phyloP scores from a whole-genome alignment of 1,140 invertebrate species.

The Heliconius hewitsoni region DNA sequence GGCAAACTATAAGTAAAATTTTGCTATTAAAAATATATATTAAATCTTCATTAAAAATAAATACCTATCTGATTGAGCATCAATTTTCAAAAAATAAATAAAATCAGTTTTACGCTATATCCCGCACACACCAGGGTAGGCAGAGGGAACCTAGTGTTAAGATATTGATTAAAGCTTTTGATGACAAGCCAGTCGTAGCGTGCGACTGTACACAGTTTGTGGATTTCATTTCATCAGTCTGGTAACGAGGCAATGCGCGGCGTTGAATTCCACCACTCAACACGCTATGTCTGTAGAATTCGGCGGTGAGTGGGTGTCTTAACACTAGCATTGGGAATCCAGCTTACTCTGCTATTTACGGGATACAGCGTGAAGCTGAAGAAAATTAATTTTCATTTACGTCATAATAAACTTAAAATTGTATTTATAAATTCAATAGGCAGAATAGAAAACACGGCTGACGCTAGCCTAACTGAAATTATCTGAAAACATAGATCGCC shows the following conservation, averaged over 20 bases:
- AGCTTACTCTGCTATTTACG: background rate
- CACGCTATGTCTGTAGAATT: background rate
- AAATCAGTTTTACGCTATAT: no score
- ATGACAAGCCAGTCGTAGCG: no score
- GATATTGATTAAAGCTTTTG: no score
- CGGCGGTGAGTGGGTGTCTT: background rate
- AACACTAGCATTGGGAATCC: background rate
- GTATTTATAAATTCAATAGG: background rate
- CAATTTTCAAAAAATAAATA: no score
- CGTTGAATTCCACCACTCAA: background rate
- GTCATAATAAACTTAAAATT: no score
- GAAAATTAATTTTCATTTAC: no score
- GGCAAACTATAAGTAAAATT: no score
- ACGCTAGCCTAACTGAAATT: constrained; percentile 2
- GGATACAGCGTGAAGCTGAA: background rate
- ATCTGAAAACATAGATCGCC: background rate
- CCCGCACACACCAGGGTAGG: no score
- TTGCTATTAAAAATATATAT: no score
- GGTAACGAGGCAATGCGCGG: background rate
- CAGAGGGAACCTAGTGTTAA: no score
- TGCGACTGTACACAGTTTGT: background rate
- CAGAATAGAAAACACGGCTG: background rate
- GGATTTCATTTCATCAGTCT: background rate
- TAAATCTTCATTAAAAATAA: no score
- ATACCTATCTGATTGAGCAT: no score